Conservation (phyloP, 2,888 invertebrate species). For the Lithophane socia region DNA sequence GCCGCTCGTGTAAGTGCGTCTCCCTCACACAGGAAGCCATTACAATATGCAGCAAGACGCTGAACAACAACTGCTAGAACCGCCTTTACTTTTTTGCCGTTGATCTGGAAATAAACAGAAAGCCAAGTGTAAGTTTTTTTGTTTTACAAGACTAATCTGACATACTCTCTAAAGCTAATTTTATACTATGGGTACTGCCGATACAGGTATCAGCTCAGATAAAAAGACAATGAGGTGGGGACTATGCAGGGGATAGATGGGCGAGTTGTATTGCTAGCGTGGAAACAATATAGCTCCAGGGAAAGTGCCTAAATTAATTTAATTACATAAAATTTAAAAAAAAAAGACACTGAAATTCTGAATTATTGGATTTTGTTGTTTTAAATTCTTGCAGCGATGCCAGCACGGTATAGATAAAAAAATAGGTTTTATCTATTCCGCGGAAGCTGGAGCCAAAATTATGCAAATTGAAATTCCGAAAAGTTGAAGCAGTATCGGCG, state of each 20-base stretch:
- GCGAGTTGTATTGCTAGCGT: neutral
- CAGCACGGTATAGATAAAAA: too few relatives aligned
- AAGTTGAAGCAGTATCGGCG: neutral
- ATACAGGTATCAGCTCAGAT: neutral
- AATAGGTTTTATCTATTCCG: neutral
- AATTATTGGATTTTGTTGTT: neutral
- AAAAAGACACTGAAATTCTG: too few relatives aligned
- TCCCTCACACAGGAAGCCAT: conserved; percentile 80
- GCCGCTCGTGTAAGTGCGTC: conserved; percentile 73
- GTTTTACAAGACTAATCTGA: too few relatives aligned
- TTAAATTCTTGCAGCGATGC: neutral
- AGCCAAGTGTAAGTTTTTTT: neutral
- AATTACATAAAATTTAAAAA: too few relatives aligned
- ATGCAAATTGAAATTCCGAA: neutral
- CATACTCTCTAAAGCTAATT: neutral
- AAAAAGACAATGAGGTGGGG: neutral
- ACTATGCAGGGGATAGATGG: neutral
- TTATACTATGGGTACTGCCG: neutral
- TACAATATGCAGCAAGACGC: conserved; percentile 98
- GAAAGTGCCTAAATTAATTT: neutral
- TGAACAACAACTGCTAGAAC: conserved; percentile 98
- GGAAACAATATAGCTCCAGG: neutral
- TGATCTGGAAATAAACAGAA: conserved; percentile 93
- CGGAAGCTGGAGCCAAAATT: neutral
- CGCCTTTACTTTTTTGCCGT: conserved; percentile 98